phyloP scores from a whole-genome alignment of 2,888 invertebrate species.

The Yponomeuta malinellus region DNA sequence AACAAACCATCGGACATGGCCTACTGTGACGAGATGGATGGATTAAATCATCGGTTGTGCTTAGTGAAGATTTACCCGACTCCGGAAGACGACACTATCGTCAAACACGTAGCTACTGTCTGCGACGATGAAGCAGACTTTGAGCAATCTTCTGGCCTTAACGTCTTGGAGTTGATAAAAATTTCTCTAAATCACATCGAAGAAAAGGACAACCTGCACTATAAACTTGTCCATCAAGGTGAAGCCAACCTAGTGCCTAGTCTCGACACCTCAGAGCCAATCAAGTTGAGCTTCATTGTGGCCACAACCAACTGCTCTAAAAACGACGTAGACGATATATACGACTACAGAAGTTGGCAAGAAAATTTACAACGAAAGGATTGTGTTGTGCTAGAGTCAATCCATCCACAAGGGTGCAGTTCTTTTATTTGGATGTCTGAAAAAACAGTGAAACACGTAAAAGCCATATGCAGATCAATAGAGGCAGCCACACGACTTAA shows the following conservation, averaged over 20 bases:
- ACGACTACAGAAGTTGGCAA: background rate
- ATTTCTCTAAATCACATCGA: conserved; percentile 43
- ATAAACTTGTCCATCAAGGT: conserved; percentile 46
- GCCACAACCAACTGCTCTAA: conserved; percentile 51
- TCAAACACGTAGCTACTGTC: conserved; percentile 40
- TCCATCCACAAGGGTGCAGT: conserved; percentile 37
- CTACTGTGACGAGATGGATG: conserved; percentile 52
- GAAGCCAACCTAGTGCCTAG: conserved; percentile 47
- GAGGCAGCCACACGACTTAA: conserved; percentile 28
- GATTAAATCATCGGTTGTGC: conserved; percentile 44
- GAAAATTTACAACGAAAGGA: background rate
- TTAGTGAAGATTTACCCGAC: conserved; percentile 50
- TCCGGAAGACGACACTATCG: conserved; percentile 46
- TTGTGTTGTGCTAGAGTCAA: conserved; percentile 16
- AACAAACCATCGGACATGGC: conserved; percentile 32
- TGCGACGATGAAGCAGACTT: conserved; percentile 51
- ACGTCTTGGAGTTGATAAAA: conserved; percentile 34
- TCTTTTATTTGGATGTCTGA: conserved; percentile 39
- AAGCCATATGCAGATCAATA: conserved; percentile 31
- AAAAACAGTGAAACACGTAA: no score
- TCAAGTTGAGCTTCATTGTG: conserved; percentile 42
- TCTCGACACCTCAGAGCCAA: conserved; percentile 40
- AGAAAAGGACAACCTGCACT: conserved; percentile 31
- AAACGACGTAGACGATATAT: conserved; percentile 22
- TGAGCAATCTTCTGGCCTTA: conserved; percentile 41